Base-by-base conservation (phyloP, 2,888 invertebrate species). In the Zaprionus obscuricornis region DNA sequence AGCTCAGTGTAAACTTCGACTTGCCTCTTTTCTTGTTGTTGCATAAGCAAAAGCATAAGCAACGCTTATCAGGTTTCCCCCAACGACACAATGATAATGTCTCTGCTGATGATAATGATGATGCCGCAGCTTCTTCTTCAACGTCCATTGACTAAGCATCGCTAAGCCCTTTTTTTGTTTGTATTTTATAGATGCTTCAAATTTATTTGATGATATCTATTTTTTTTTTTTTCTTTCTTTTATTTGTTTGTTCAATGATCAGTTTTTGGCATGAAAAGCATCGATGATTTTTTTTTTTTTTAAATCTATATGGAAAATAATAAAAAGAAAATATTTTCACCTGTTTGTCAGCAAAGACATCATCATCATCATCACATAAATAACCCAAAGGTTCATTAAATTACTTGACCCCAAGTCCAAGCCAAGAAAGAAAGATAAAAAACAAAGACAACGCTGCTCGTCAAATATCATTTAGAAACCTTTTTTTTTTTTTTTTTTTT, bases 191-290 rank as follows among this genome's bases (percentile, higher is more conserved):
- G 68, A 47, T 56, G 54, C 46, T 43, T 54, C 47, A 57, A 71
- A 34, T 71, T 74, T 52, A 72, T 76, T 74, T 74, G 69, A 77
- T 72, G 57, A 40, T 65, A n/a, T n/a, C n/a, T n/a, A n/a, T n/a
- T n/a, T n/a, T n/a, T n/a, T n/a, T n/a, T n/a, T n/a, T n/a, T n/a
- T n/a, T n/a, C n/a, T n/a, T n/a, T n/a, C n/a, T n/a, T n/a, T n/a
- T n/a, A n/a, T 81, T 66, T 69, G 70, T 82, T 81, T 82, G 66
- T 72, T 66, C 54, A 50, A 11, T 36, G 43, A 55, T 50, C 40
- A 43, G 37, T 33, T 69, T 65, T 49, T 69, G 64, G 39, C 34
- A 58, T 65, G 57, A 66, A 83, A 77, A 66, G 36, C 54, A 20
- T 52, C 47, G 40, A 63, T 67, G 67, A 66, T 45, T 72, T 14